Conservation (phyloP, 1,140 invertebrate genomes). For the Cephus cinctus region DNA sequence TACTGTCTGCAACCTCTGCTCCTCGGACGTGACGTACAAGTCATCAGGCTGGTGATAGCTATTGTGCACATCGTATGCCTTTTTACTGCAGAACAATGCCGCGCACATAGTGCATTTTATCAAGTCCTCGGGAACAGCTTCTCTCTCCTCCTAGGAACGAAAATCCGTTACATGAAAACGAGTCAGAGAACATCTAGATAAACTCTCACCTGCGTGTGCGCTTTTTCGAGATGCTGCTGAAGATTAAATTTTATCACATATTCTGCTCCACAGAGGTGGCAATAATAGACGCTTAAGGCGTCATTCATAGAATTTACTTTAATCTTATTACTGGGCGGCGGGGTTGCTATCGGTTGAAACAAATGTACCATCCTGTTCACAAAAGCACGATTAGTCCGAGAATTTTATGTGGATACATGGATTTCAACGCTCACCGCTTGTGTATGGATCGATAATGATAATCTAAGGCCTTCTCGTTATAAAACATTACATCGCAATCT, state of each 20-base stretch:
- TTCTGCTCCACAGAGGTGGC: constrained; percentile 67
- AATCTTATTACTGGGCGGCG: constrained; percentile 62
- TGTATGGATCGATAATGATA: constrained; percentile 68
- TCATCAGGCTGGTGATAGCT: constrained; percentile 64
- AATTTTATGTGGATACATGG: neutral
- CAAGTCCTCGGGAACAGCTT: constrained; percentile 56
- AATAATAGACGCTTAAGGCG: constrained; percentile 64
- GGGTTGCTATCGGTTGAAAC: constrained; percentile 56
- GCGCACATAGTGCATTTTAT: constrained; percentile 66
- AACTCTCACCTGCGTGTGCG: constrained; percentile 50
- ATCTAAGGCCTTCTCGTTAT: constrained; percentile 59
- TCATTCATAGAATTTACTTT: constrained; percentile 60
- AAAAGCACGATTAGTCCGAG: constrained; percentile 15
- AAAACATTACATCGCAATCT: constrained; percentile 62
- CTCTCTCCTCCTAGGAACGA: constrained; percentile 54
- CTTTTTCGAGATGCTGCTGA: constrained; percentile 63
- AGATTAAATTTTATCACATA: constrained; percentile 70
- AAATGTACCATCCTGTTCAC: constrained; percentile 53
- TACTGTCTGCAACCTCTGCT: constrained; percentile 60
- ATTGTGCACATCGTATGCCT: constrained; percentile 65
- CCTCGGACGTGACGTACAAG: constrained; percentile 64
- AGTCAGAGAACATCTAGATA: neutral
- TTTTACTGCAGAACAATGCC: constrained; percentile 66
- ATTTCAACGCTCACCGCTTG: constrained; percentile 45
- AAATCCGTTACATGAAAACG: neutral